Evolutionary conservation across 2,797 vertebrate species (phyloP).

Genomic region (Acipenser transmontanus): DNA sequence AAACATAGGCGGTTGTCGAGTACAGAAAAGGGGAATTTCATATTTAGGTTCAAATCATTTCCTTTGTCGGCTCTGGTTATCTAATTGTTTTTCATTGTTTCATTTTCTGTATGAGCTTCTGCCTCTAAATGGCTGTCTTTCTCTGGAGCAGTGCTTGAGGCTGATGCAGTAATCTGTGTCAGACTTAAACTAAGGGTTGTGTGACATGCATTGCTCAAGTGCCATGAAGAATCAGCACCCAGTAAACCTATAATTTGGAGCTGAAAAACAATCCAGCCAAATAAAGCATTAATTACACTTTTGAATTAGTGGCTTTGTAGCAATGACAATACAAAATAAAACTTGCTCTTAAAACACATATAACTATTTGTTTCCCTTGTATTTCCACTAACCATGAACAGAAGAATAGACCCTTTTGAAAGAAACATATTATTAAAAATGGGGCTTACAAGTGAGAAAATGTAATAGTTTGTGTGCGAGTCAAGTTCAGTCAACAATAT

Average conservation of each 20-base stretch:
- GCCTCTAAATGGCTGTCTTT: too few species aligned
- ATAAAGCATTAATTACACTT: conserved; percentile 6
- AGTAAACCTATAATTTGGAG: not conserved
- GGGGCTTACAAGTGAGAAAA: too few species aligned
- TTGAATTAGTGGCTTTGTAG: not conserved
- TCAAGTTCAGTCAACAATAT: too few species aligned
- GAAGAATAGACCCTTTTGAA: too few species aligned
- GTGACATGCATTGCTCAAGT: not conserved
- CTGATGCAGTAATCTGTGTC: not conserved
- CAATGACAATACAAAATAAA: not conserved
- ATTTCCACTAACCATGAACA: not conserved
- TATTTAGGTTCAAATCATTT: too few species aligned
- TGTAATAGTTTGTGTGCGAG: too few species aligned
- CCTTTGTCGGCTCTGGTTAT: too few species aligned
- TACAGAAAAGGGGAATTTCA: too few species aligned
- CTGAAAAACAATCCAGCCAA: not conserved
- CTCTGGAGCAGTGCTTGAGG: not conserved
- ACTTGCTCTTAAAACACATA: not conserved
- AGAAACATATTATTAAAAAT: too few species aligned
- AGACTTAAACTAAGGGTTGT: not conserved
- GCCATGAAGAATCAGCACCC: not conserved
- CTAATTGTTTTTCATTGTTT: too few species aligned
- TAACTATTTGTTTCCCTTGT: not conserved
- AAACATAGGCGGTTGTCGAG: too few species aligned
- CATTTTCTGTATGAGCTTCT: too few species aligned